Conservation (phyloP, 2,113 vertebrate species). For the Cyphomyrus discorhynchus region DNA sequence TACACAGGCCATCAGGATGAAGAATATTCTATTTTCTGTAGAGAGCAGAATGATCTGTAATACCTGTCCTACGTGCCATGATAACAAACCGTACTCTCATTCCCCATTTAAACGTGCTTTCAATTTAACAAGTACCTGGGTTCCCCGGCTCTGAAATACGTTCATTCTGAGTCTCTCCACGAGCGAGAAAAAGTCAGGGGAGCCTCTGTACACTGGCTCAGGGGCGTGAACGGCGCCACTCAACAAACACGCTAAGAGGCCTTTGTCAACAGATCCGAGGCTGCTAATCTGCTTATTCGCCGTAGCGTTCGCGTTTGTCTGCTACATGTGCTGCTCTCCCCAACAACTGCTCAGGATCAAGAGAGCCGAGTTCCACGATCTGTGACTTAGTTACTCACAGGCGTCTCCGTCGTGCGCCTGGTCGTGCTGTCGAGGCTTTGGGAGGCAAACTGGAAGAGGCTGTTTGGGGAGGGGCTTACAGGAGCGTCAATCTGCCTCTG, state of each 20-base stretch:
- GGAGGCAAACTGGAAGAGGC: not conserved
- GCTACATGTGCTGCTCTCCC: not conserved
- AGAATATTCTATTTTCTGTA: not conserved
- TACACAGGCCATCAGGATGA: not conserved
- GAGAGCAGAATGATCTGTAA: conserved; percentile 7
- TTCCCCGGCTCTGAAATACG: not conserved
- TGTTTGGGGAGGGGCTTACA: not conserved
- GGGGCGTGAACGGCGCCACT: not conserved
- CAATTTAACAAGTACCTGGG: not conserved
- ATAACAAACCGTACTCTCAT: conserved; percentile 6
- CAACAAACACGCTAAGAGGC: not conserved
- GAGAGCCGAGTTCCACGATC: not conserved
- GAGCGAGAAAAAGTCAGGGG: not conserved
- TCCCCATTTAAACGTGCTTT: not conserved
- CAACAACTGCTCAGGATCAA: not conserved
- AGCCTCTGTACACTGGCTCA: too few relatives aligned
- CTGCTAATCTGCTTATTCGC: not conserved
- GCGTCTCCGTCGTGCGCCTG: not conserved
- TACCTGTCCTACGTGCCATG: not conserved
- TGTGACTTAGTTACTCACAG: not conserved
- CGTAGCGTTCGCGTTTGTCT: not conserved
- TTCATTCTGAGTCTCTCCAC: not conserved
- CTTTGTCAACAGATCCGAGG: not conserved
- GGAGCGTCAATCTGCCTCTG: not conserved
- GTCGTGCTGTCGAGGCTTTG: not conserved